Conservation (phyloP, 2,888 invertebrate genomes). For the Pristionchus arcanus region DNA sequence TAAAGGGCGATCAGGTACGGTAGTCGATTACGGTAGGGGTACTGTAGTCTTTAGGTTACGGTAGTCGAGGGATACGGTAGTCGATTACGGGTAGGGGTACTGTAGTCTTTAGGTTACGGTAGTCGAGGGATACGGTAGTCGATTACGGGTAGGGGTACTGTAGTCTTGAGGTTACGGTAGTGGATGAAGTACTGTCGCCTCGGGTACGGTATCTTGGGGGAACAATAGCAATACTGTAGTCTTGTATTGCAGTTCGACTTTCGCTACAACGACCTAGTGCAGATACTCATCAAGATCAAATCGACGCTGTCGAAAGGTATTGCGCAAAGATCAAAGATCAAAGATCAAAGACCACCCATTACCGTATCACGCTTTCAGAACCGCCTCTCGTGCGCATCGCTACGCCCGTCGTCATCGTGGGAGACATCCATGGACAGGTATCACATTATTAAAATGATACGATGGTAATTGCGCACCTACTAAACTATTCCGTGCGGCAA, state of each 20-base stretch:
- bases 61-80: background rate
- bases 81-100: background rate
- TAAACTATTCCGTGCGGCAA: too few relatives aligned
- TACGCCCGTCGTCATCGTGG: background rate
- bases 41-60: background rate
- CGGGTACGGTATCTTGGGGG: background rate
- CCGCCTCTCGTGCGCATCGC: background rate
- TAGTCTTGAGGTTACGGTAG: background rate
- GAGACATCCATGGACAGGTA: conserved; percentile 47
- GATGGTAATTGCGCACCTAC: too few relatives aligned
- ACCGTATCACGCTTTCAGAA: background rate
- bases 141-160: background rate
- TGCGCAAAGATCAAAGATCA: background rate
- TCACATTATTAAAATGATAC: too few relatives aligned
- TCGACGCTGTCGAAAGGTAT: background rate
- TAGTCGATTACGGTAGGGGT: background rate
- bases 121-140: background rate
- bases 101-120: background rate
- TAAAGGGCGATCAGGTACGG: background rate
- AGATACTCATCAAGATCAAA: background rate
- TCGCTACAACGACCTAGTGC: background rate
- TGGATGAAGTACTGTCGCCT: too few relatives aligned
- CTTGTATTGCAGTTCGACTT: conserved; percentile 5
- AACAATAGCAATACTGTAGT: background rate
- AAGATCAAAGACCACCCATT: background rate